A percentile compares a stretch with the other conserved stretches of the same genome.
phyloP scores from a whole-genome alignment of 2,113 vertebrate species.

The Phoenicopterus ruber region DNA sequence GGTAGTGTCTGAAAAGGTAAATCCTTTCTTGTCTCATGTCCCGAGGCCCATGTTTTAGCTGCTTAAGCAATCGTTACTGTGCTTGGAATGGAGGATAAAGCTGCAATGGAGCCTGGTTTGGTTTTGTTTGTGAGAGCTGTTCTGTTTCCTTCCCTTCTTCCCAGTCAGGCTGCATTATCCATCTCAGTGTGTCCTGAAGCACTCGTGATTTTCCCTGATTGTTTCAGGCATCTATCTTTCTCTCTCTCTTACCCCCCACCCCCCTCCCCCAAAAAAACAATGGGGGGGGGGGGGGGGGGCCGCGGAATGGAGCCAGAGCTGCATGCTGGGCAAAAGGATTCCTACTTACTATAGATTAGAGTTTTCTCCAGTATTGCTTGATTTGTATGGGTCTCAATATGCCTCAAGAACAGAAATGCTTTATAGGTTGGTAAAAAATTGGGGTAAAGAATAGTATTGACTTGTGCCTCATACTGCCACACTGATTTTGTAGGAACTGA shows the following conservation, averaged over 20 bases:
- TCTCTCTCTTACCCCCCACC: too few species aligned
- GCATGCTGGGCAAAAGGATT: background rate
- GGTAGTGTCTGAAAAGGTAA: background rate
- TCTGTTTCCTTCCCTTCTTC: background rate
- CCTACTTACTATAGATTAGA: background rate
- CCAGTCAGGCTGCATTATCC: background rate
- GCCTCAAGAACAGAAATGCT: background rate
- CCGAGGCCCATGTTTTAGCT: background rate
- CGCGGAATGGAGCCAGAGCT: background rate
- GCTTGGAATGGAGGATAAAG: background rate
- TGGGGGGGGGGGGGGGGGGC: too few species aligned
- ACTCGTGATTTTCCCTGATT: background rate
- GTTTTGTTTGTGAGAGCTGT: background rate
- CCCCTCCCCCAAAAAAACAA: too few species aligned
- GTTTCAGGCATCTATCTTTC: background rate
- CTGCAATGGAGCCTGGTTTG: background rate
- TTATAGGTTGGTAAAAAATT: background rate
- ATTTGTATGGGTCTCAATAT: background rate
- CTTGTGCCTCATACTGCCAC: background rate
- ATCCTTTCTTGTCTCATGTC: background rate
- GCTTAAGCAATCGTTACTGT: background rate
- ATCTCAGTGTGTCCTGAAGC: background rate
- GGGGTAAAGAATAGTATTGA: background rate
- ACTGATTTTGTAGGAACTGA: background rate
- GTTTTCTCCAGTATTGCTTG: conserved; percentile 6